phyloP scores from a whole-genome alignment of 1,140 invertebrate genomes.

The Bombyx mori region ASM3026992v2 NC_085117.1:553501-554000 shows the following conservation, averaged over 20 bases:
- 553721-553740: conserved; percentile 19
- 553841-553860: conserved; percentile 38
- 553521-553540: conserved; percentile 34
- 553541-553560: conserved; percentile 38
- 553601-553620: conserved; percentile 4
- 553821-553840: conserved; percentile 42
- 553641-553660: conserved; percentile 45
- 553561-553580: conserved; percentile 21
- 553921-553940: conserved; percentile 27
- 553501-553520: conserved; percentile 35
- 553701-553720: conserved; percentile 3
- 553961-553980: conserved; percentile 26
- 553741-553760: not conserved
- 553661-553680: conserved; percentile 54
- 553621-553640: conserved; percentile 35
- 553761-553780: conserved; percentile 27
- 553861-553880: conserved; percentile 51
- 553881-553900: conserved; percentile 24
- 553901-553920: conserved; percentile 22
- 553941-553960: conserved; percentile 23
- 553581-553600: conserved; percentile 1
- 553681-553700: conserved; percentile 51
- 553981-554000: conserved; percentile 45
- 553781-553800: conserved; percentile 40
- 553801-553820: conserved; percentile 37